These are phyloP conservation scores for Rapana venosa DNA, from an alignment of 2,888 invertebrate species.

Conservation along the genomic window DNA sequence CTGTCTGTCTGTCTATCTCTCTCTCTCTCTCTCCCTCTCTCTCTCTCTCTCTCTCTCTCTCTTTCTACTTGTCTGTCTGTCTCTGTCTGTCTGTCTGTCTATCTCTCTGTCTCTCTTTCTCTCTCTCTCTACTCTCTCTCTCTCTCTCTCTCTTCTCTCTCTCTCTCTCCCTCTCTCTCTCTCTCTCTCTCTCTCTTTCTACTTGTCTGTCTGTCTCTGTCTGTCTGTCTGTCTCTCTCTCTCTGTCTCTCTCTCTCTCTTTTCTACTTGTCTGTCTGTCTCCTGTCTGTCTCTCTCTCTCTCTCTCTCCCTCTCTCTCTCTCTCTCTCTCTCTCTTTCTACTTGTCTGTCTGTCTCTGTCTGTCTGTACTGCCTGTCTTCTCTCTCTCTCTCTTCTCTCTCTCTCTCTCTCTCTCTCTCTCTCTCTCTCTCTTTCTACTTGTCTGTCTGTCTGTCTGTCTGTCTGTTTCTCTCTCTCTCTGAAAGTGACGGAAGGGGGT, in stretches of 20 bases:
- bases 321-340: not conserved
- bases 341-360: not conserved
- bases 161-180: not conserved
- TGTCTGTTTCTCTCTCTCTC: not conserved
- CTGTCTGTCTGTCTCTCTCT: not conserved
- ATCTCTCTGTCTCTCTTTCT: no score
- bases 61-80: no score
- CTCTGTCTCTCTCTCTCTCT: not conserved
- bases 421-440: not conserved
- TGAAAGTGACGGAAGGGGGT: no score
- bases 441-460: not conserved
- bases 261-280: not conserved
- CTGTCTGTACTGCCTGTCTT: not conserved
- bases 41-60: no score
- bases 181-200: not conserved
- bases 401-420: not conserved
- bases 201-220: no score
- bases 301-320: not conserved
- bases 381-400: not conserved
- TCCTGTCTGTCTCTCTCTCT: not conserved
- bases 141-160: not conserved
- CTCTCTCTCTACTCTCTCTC: no score
- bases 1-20: no score
- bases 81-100: no score
- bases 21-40: no score